Percentiles rank a stretch among this genome's conserved stretches.
phyloP scores from a whole-genome alignment of 2,113 vertebrate genomes.

The Austrofundulus limnaeus region DNA sequence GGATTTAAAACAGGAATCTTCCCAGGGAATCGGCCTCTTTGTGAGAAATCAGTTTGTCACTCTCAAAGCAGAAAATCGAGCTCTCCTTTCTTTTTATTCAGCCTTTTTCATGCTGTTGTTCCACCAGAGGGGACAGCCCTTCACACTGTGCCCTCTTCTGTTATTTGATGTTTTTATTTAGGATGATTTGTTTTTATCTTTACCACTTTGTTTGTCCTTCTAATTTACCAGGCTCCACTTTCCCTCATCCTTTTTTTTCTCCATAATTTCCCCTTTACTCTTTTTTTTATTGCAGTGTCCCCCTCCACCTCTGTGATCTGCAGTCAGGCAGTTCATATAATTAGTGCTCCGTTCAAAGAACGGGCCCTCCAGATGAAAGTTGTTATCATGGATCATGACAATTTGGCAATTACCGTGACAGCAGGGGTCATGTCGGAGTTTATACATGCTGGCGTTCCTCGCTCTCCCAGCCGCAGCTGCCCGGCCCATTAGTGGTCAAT shows the following conservation, averaged over 20 bases:
- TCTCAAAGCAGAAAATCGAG: slow-evolving; percentile 13
- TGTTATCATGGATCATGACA: slow-evolving; percentile 41
- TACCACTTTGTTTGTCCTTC: background rate
- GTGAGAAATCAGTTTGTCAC: slow-evolving; percentile 24
- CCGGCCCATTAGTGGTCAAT: slow-evolving; percentile 40
- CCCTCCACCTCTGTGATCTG: slow-evolving; percentile 17
- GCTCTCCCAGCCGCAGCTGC: slow-evolving; percentile 21
- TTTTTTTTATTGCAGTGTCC: background rate
- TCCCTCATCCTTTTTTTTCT: background rate
- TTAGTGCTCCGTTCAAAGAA: slow-evolving; percentile 16
- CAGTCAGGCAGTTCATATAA: slow-evolving; percentile 5
- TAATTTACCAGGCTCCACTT: background rate
- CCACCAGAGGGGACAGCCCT: background rate
- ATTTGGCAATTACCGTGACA: slow-evolving; percentile 33
- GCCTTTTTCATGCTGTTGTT: slow-evolving; percentile 11
- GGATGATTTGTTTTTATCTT: slow-evolving; percentile 11
- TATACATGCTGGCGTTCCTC: background rate
- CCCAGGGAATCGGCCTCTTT: slow-evolving; percentile 32
- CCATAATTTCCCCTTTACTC: background rate
- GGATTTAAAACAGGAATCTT: slow-evolving; percentile 58
- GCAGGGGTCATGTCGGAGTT: slow-evolving; percentile 28
- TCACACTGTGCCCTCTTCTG: background rate
- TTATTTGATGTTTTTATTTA: slow-evolving; percentile 16
- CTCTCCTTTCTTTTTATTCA: slow-evolving; percentile 3
- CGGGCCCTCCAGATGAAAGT: slow-evolving; percentile 27